Percentiles rank a stretch among this genome's conserved stretches.
Evolutionary conservation across 2,113 vertebrate species (phyloP).

Genomic region (Brachyhypopomus occidentalis): DNA sequence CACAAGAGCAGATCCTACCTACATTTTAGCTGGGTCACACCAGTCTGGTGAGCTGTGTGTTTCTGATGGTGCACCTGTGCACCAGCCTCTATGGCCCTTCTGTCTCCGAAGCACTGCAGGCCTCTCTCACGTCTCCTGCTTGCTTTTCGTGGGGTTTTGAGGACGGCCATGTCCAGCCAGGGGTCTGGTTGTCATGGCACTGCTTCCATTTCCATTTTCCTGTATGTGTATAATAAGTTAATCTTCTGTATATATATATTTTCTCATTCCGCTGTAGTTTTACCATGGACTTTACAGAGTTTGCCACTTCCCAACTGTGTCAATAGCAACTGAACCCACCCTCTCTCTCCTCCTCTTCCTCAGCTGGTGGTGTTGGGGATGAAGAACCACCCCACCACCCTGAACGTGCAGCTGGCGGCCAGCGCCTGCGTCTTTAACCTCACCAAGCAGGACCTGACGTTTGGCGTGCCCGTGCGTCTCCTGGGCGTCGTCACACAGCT

Average conservation of each 20-base stretch:
- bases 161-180: too few species aligned
- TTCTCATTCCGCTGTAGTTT: neutral
- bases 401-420: constrained; percentile 95
- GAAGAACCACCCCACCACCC: constrained; percentile 92
- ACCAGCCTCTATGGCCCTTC: too few species aligned
- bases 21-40: too few species aligned
- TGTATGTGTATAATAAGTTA: too few species aligned
- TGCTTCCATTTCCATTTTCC: too few species aligned
- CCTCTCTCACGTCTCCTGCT: too few species aligned
- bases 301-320: neutral
- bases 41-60: too few species aligned
- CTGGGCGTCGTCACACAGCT: constrained; percentile 90
- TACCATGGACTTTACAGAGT: neutral
- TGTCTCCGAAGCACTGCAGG: too few species aligned
- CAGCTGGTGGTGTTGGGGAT: constrained; percentile 96
- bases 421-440: constrained; percentile 98
- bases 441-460: constrained; percentile 95
- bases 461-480: constrained; percentile 91
- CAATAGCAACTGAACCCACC: neutral
- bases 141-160: too few species aligned
- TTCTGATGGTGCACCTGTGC: too few species aligned
- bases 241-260: neutral
- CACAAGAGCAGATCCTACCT: too few species aligned
- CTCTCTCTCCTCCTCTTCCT: constrained; percentile 15
- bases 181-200: too few species aligned